phyloP scores from a whole-genome alignment of 2,113 vertebrate genomes.

The Daubentonia madagascariensis region DNA sequence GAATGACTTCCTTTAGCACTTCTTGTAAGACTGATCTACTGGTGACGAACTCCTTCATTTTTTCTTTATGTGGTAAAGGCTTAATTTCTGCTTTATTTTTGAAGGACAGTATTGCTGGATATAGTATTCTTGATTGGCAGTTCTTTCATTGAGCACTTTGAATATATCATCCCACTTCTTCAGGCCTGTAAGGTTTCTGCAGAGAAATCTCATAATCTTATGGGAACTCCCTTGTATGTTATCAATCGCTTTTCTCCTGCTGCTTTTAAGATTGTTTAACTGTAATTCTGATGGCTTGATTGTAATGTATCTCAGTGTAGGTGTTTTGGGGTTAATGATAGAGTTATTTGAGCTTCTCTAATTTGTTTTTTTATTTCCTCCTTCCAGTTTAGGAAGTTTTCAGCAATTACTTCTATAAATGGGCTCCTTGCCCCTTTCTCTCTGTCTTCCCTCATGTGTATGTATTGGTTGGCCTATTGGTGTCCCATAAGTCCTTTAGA shows the following conservation, averaged over 20 bases:
- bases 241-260: background rate
- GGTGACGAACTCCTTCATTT: background rate
- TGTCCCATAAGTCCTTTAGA: background rate
- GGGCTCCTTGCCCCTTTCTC: background rate
- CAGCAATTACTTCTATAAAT: background rate
- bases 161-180: background rate
- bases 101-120: background rate
- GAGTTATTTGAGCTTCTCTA: background rate
- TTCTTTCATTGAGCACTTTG: background rate
- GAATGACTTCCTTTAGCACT: background rate
- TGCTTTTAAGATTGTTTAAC: background rate
- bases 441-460: background rate
- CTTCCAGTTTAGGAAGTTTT: background rate
- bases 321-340: background rate
- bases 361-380: background rate
- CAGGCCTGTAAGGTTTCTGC: background rate
- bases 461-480: background rate
- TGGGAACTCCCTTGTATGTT: background rate
- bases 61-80: background rate
- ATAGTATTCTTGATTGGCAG: background rate
- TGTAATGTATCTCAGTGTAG: background rate
- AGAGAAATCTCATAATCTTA: background rate
- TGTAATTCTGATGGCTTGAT: background rate
- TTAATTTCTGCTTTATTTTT: conserved; percentile 4
- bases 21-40: background rate